phyloP scores from a whole-genome alignment of 2,797 vertebrate species.

The Harpagifer antarcticus region DNA sequence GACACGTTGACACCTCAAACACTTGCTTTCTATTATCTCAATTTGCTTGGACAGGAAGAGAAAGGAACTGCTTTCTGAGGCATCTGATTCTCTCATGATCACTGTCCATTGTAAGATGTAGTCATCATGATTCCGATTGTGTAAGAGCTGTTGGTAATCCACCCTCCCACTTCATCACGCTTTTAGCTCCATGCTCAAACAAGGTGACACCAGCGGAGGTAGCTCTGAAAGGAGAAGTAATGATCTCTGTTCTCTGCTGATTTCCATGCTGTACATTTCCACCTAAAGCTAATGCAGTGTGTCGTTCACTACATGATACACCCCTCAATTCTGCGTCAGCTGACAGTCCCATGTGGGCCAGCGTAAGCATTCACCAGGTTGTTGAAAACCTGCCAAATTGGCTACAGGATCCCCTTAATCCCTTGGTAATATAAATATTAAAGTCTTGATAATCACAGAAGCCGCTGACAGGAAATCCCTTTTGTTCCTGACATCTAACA shows the following conservation, averaged over 20 bases:
- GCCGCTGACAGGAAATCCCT: constrained; percentile 78
- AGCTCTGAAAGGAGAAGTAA: constrained; percentile 23
- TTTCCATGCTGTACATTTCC: not conserved
- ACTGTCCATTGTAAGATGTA: constrained; percentile 29
- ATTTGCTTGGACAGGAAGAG: not conserved
- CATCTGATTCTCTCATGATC: constrained; percentile 8
- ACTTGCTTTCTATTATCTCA: not conserved
- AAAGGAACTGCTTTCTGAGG: constrained; percentile 8
- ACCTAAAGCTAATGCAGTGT: constrained; percentile 14
- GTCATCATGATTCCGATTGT: constrained; percentile 56
- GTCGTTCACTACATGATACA: constrained; percentile 54
- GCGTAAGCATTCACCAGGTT: constrained; percentile 77
- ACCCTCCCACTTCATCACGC: constrained; percentile 51
- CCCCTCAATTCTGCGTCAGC: constrained; percentile 56
- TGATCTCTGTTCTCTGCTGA: not conserved
- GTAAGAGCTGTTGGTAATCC: constrained; percentile 52
- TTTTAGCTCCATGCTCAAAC: constrained; percentile 60
- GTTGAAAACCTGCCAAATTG: constrained; percentile 77
- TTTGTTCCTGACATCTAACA: constrained; percentile 57
- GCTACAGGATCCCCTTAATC: constrained; percentile 77
- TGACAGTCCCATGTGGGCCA: constrained; percentile 73
- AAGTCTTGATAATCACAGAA: constrained; percentile 73
- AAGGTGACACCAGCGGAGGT: constrained; percentile 29
- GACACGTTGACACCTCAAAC: constrained; percentile 16
- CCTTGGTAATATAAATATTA: constrained; percentile 64